These are phyloP conservation scores for Anagrus nilaparvatae DNA, from an alignment of 1,140 invertebrate species.

Conservation along the genomic window DNA sequence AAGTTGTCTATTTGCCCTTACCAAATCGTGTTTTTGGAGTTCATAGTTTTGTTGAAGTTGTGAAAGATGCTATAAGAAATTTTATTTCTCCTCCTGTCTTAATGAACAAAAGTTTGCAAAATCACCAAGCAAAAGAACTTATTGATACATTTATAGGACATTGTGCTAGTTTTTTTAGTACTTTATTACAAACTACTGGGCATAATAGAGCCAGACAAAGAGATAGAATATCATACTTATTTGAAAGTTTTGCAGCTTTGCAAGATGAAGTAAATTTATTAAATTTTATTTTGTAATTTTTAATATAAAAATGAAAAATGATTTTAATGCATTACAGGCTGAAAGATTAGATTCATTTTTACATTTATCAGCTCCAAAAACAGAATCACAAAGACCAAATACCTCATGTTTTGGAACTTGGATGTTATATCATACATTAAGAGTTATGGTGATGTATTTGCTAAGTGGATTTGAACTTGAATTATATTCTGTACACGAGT, in stretches of 20 bases:
- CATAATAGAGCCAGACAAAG: conserved; percentile 90
- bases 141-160: conserved; percentile 81
- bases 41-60: conserved; percentile 62
- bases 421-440: conserved; percentile 90
- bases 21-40: conserved; percentile 41
- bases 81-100: conserved; percentile 85
- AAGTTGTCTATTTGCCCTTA: conserved; percentile 64
- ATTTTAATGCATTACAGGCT: conserved; percentile 49
- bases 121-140: conserved; percentile 69
- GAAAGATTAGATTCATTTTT: conserved; percentile 82
- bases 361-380: conserved; percentile 59
- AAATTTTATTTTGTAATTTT: conserved; percentile 9
- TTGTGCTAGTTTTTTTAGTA: conserved; percentile 79
- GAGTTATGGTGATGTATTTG: conserved; percentile 92
- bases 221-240: conserved; percentile 81
- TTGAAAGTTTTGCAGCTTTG: conserved; percentile 82
- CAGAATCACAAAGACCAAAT: conserved; percentile 58
- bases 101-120: conserved; percentile 54
- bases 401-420: conserved; percentile 89
- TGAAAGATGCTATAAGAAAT: conserved; percentile 71
- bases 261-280: conserved; percentile 72
- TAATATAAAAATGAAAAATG: conserved; percentile 3
- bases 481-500: conserved; percentile 93
- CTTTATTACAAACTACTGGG: conserved; percentile 82
- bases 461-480: conserved; percentile 91